Percentiles rank a stretch among this genome's conserved stretches.
Evolutionary conservation across 2,888 invertebrate genomes (phyloP).

Genomic region (Zonitis immaculata): DNA sequence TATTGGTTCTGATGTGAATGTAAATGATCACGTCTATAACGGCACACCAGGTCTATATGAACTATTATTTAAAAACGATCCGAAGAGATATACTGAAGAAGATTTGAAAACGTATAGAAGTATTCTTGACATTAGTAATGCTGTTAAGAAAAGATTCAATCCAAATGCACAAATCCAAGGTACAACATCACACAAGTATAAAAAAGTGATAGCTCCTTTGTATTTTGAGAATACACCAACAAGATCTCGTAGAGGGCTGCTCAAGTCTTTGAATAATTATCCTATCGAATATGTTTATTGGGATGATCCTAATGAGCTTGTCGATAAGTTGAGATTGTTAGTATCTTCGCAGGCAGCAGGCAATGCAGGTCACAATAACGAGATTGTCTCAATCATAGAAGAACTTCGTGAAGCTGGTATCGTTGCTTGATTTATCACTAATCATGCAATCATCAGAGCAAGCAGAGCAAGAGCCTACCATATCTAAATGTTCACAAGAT

Average conservation of each 20-base stretch:
- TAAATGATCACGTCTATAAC: background rate
- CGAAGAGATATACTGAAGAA: background rate
- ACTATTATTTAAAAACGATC: conserved; percentile 3
- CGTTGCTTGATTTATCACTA: no score
- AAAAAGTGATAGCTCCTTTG: background rate
- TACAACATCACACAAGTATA: background rate
- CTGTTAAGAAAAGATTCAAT: background rate
- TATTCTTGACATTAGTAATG: background rate
- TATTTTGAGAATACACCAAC: no score
- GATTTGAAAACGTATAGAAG: background rate
- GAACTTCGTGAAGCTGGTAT: conserved; percentile 8
- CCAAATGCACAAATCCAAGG: background rate
- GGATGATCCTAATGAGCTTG: no score
- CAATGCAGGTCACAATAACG: conserved; percentile 8
- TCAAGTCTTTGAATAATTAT: no score
- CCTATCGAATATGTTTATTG: no score
- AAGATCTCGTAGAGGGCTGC: no score
- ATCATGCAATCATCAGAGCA: no score
- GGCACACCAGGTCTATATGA: conserved; percentile 6
- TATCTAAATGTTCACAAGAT: no score
- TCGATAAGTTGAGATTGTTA: conserved; percentile 9
- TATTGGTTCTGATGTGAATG: background rate
- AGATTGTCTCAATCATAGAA: conserved; percentile 14
- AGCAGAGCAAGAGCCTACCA: no score
- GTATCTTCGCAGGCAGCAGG: conserved; percentile 13